Percentiles rank a stretch among this genome's conserved stretches.
These are phyloP conservation scores for Iguana delicatissima DNA, from an alignment of 2,797 vertebrate genomes.

Conservation along the genomic window DNA sequence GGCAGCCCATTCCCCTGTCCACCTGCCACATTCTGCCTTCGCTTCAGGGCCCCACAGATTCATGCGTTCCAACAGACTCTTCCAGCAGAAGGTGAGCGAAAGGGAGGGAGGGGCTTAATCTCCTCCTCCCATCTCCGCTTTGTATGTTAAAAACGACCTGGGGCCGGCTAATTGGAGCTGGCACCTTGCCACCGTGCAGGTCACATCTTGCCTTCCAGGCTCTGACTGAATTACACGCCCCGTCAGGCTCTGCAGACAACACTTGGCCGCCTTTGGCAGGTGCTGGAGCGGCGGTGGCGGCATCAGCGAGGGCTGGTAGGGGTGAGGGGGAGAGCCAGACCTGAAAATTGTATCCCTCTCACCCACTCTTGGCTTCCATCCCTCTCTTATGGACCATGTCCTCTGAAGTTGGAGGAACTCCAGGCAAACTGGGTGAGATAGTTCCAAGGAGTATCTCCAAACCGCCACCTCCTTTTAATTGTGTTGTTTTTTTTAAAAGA, in stretches of 20 bases:
- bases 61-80: neutral
- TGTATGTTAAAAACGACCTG: neutral
- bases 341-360: too few relatives aligned
- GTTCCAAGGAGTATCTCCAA: neutral
- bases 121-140: constrained; percentile 16
- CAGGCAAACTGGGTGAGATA: neutral
- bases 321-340: too few relatives aligned
- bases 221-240: constrained; percentile 54
- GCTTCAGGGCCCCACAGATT: neutral
- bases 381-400: neutral
- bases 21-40: neutral
- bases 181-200: constrained; percentile 25
- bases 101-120: neutral
- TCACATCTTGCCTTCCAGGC: constrained; percentile 34
- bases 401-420: neutral
- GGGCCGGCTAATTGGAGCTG: constrained; percentile 14
- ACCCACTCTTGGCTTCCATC: constrained; percentile 38
- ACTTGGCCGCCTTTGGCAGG: constrained; percentile 3
- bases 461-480: neutral
- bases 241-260: constrained; percentile 53
- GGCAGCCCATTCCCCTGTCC: neutral
- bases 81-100: neutral
- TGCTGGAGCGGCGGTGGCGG: neutral
- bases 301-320: constrained; percentile 55
- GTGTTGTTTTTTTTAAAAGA: too few relatives aligned